phyloP scores from a whole-genome alignment of 2,888 invertebrate species.

The Meghimatium bilineatum region DNA sequence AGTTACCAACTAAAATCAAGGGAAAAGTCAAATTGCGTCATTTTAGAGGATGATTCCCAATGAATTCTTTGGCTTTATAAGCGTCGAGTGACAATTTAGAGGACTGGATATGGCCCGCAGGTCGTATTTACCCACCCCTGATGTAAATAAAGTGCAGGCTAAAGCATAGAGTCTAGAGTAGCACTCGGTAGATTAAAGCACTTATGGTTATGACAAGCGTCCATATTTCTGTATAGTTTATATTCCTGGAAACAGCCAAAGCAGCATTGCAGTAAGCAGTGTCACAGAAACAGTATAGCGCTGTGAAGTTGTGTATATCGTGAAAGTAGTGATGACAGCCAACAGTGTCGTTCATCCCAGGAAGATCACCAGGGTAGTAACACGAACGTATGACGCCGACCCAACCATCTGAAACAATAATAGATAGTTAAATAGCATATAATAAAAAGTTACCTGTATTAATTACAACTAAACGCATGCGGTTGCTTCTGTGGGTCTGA shows the following conservation, averaged over 20 bases:
- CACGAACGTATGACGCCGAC: conserved; percentile 60
- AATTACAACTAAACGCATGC: too few species aligned
- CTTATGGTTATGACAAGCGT: conserved; percentile 3
- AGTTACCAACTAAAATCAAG: too few species aligned
- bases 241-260: neutral
- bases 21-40: too few species aligned
- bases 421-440: too few species aligned
- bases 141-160: too few species aligned
- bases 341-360: conserved; percentile 59
- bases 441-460: too few species aligned
- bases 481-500: too few species aligned
- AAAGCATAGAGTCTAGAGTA: neutral
- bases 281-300: conserved; percentile 65
- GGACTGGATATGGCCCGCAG: too few species aligned
- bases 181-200: conserved; percentile 15
- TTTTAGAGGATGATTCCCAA: too few species aligned
- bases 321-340: conserved; percentile 62
- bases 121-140: too few species aligned
- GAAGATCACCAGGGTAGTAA: conserved; percentile 57
- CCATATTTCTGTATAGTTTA: neutral
- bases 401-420: conserved; percentile 56
- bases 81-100: too few species aligned
- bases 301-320: conserved; percentile 55
- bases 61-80: too few species aligned
- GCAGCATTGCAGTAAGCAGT: conserved; percentile 61